Percentiles rank a stretch among this genome's conserved stretches.
phyloP scores from a whole-genome alignment of 1,140 invertebrate species.

The Caerostris darwini region DNA sequence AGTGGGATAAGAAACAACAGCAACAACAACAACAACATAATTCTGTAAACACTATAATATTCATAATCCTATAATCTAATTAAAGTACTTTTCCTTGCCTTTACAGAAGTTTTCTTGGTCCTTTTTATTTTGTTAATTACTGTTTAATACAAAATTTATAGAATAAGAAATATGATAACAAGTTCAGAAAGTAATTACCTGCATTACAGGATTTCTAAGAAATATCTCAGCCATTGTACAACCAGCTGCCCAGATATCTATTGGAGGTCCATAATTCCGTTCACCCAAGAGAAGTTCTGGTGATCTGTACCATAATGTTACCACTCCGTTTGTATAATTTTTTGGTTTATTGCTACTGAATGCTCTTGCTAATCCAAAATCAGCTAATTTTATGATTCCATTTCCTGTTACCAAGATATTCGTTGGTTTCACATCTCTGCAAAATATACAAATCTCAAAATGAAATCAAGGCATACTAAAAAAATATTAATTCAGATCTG shows the following conservation, averaged over 20 bases:
- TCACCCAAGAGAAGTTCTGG: slow-evolving; percentile 94
- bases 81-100: background rate
- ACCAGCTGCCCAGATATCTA: slow-evolving; percentile 99
- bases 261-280: slow-evolving; percentile 96
- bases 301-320: slow-evolving; percentile 98
- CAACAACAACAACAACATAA: too few relatives aligned
- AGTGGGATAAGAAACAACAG: too few relatives aligned
- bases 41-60: too few relatives aligned
- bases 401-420: slow-evolving; percentile 98
- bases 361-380: slow-evolving; percentile 94
- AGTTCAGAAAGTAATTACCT: slow-evolving; percentile 80
- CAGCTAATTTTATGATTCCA: slow-evolving; percentile 95
- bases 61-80: too few relatives aligned
- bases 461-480: too few relatives aligned
- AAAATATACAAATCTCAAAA: background rate
- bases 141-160: too few relatives aligned
- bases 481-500: too few relatives aligned
- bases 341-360: slow-evolving; percentile 95
- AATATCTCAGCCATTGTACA: slow-evolving; percentile 99
- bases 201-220: slow-evolving; percentile 91
- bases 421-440: slow-evolving; percentile 99
- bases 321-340: slow-evolving; percentile 97
- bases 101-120: too few relatives aligned
- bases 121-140: too few relatives aligned
- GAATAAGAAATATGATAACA: too few relatives aligned